phyloP scores from a whole-genome alignment of 2,888 invertebrate genomes.

The Athetis lepigone region DNA sequence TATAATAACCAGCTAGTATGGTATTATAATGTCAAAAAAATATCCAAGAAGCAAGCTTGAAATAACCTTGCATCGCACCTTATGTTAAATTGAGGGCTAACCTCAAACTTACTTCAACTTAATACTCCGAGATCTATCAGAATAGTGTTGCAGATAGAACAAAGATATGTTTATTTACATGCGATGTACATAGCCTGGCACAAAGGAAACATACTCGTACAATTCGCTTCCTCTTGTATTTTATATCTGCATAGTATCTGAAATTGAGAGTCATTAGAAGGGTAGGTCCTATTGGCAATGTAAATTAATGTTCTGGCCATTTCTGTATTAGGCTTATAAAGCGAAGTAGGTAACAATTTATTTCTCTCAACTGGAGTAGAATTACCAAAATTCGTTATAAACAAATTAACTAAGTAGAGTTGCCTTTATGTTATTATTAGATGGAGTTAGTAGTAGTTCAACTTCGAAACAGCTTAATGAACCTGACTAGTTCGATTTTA shows the following conservation, averaged over 20 bases:
- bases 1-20: too few relatives aligned
- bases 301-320: constrained; percentile 36
- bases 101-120: too few relatives aligned
- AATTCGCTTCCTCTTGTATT: constrained; percentile 15
- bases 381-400: neutral
- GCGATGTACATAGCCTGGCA: too few relatives aligned
- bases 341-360: constrained; percentile 14
- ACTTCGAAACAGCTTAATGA: neutral
- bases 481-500: too few relatives aligned
- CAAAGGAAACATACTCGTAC: neutral
- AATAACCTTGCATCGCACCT: too few relatives aligned
- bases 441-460: neutral
- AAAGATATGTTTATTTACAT: too few relatives aligned
- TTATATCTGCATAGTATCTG: constrained; percentile 35
- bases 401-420: constrained; percentile 2
- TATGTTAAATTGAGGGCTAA: too few relatives aligned
- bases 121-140: too few relatives aligned
- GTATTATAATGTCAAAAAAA: too few relatives aligned
- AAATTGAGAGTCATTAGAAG: constrained; percentile 64
- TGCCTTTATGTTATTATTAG: neutral
- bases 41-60: too few relatives aligned
- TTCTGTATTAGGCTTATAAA: constrained; percentile 33
- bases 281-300: constrained; percentile 44
- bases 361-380: constrained; percentile 26
- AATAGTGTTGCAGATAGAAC: too few relatives aligned